Conservation (phyloP, 2,797 vertebrate species). For the Poeciliopsis infans region DNA sequence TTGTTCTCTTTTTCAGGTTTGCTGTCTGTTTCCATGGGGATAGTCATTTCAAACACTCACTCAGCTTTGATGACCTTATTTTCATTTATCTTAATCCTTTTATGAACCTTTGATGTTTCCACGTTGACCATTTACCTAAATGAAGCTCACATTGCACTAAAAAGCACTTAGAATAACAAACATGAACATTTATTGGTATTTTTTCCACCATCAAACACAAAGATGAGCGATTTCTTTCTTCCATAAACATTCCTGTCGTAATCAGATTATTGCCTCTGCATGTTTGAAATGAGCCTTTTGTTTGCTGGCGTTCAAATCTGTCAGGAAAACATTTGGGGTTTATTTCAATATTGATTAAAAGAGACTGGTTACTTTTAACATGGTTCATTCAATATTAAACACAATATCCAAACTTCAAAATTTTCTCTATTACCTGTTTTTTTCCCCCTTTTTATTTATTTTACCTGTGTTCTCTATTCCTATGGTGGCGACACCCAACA, state of each 20-base stretch:
- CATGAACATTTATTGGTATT: background rate
- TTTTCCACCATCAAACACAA: background rate
- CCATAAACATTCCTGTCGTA: background rate
- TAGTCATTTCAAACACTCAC: background rate
- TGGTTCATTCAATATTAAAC: background rate
- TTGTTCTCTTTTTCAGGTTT: background rate
- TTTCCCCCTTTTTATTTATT: background rate
- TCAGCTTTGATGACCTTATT: conserved; percentile 8
- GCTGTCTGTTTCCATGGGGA: background rate
- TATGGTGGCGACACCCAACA: conserved; percentile 12
- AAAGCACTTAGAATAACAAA: background rate
- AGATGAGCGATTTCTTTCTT: background rate
- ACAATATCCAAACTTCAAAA: conserved; percentile 5
- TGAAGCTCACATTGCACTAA: background rate
- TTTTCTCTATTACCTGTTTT: background rate
- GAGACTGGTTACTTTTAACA: conserved; percentile 40
- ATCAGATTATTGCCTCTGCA: background rate
- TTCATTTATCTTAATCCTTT: background rate
- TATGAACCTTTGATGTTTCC: conserved; percentile 2
- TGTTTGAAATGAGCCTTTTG: conserved; percentile 14
- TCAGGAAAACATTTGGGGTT: conserved; percentile 31
- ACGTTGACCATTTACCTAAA: background rate
- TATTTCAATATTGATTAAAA: conserved; percentile 65
- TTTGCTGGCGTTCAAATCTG: conserved; percentile 35
- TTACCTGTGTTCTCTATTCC: conserved; percentile 12